These are phyloP conservation scores for Meandrina meandrites DNA, from an alignment of 92 coral and sea anemone genomes.

Conservation along the genomic window DNA sequence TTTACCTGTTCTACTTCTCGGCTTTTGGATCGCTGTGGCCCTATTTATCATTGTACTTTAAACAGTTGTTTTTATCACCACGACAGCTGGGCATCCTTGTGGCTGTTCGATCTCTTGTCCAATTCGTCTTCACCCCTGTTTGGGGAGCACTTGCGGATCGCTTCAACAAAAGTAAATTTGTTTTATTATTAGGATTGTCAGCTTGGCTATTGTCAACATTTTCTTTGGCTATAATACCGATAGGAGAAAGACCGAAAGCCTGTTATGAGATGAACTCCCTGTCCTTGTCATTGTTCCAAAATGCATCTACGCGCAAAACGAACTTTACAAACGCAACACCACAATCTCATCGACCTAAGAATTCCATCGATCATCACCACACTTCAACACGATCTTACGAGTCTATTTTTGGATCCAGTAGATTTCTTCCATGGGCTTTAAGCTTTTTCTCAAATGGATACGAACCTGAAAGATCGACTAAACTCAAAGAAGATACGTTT, in stretches of 20 bases:
- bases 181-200: slow-evolving; percentile 77
- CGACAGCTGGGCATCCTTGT: slow-evolving; percentile 97
- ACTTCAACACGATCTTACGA: slow-evolving; percentile 57
- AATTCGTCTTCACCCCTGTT: slow-evolving; percentile 93
- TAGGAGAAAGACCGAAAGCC: slow-evolving; percentile 78
- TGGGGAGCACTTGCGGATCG: slow-evolving; percentile 96
- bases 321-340: slow-evolving; percentile 37
- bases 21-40: slow-evolving; percentile 98
- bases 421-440: slow-evolving; percentile 89
- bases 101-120: slow-evolving; percentile 86
- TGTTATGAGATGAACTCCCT: slow-evolving; percentile 81
- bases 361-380: slow-evolving; percentile 34
- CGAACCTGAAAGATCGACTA: slow-evolving; percentile 75
- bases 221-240: slow-evolving; percentile 84
- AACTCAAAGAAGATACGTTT: slow-evolving; percentile 75
- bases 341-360: slow-evolving; percentile 30
- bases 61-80: slow-evolving; percentile 94
- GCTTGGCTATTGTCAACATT: slow-evolving; percentile 86
- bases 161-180: slow-evolving; percentile 86
- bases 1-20: slow-evolving; percentile 94
- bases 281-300: slow-evolving; percentile 59
- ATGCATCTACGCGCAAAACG: slow-evolving; percentile 40
- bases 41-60: slow-evolving; percentile 92
- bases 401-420: slow-evolving; percentile 51
- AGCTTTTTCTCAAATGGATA: slow-evolving; percentile 67